These are phyloP conservation scores for Nicator chloris DNA, from an alignment of 2,113 vertebrate species.

Conservation along the genomic window DNA sequence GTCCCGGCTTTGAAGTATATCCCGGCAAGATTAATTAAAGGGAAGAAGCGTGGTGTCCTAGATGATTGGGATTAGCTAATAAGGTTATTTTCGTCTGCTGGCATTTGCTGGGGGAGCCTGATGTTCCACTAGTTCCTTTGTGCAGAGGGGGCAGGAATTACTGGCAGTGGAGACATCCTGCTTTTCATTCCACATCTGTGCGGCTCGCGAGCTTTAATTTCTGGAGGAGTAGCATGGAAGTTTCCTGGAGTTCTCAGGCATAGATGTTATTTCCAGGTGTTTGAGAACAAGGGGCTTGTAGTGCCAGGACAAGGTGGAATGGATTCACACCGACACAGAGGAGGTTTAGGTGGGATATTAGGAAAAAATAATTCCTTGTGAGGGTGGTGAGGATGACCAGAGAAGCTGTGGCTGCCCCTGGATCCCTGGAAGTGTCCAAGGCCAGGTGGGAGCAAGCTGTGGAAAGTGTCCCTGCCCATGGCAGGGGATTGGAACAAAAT, in stretches of 20 bases:
- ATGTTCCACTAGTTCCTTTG: not conserved
- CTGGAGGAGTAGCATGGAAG: not conserved
- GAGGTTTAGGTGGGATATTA: not conserved
- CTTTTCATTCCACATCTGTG: not conserved
- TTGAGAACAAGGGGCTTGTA: not conserved
- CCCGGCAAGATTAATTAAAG: conserved; percentile 5
- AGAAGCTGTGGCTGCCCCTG: not conserved
- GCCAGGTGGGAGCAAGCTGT: too few species aligned
- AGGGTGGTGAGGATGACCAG: not conserved
- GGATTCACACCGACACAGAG: not conserved
- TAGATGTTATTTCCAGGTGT: not conserved
- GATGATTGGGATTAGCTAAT: not conserved
- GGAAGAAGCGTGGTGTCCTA: not conserved
- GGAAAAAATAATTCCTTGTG: not conserved
- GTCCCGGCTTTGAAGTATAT: not conserved
- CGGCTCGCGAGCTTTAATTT: not conserved
- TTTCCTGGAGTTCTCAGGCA: not conserved
- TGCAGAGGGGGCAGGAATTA: not conserved
- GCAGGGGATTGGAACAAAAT: not conserved
- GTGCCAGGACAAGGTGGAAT: not conserved
- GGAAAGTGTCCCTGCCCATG: not conserved
- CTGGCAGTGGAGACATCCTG: not conserved
- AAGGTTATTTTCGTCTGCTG: not conserved
- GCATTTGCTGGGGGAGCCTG: not conserved
- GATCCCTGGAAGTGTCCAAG: not conserved